phyloP scores from a whole-genome alignment of 2,888 invertebrate species.

The Heliconius ethilla region DNA sequence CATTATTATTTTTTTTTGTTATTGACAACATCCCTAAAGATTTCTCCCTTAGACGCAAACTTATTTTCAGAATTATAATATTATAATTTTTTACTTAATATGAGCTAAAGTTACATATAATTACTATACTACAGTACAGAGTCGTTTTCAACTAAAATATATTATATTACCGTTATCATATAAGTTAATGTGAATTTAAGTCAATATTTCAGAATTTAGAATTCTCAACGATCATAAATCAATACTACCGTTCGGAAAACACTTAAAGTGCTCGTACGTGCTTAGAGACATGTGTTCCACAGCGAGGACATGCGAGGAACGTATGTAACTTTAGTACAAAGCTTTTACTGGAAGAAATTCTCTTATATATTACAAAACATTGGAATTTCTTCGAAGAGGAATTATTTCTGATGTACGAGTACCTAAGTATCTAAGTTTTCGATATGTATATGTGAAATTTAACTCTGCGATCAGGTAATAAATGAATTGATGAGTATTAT shows the following conservation, averaged over 20 bases:
- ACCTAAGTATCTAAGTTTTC: not conserved
- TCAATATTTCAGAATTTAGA: constrained; percentile 1
- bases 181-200: not conserved
- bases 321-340: not conserved
- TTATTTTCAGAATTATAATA: too few species aligned
- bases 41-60: too few species aligned
- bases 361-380: not conserved
- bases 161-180: too few species aligned
- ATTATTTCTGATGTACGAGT: not conserved
- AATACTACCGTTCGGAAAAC: constrained; percentile 35
- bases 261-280: constrained; percentile 31
- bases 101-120: too few species aligned
- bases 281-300: constrained; percentile 32
- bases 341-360: constrained; percentile 1
- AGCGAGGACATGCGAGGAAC: constrained; percentile 2
- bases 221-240: constrained; percentile 32
- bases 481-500: too few species aligned
- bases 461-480: too few species aligned
- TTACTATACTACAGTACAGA: too few species aligned
- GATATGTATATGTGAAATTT: too few species aligned
- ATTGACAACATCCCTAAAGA: too few species aligned
- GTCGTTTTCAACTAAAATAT: too few species aligned
- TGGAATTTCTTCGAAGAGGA: not conserved
- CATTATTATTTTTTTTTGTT: too few species aligned
- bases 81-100: too few species aligned